These are phyloP conservation scores for Echinometra lucunter DNA, from an alignment of 53 echinoderm and acorn worm species.

Conservation along the genomic window DNA sequence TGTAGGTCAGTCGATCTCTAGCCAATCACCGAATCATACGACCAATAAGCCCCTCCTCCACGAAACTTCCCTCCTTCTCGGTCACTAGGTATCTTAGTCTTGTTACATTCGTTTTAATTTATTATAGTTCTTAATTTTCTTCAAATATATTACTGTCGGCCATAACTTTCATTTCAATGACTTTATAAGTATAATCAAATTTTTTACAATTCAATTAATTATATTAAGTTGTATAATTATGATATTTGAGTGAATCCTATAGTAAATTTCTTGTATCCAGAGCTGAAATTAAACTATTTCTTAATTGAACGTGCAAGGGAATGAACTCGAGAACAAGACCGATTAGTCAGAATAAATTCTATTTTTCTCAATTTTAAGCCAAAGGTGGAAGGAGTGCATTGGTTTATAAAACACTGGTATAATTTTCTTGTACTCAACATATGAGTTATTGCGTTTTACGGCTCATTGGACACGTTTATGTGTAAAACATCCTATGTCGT, in stretches of 20 bases:
- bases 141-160: neutral
- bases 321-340: neutral
- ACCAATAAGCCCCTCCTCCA: conserved; percentile 50
- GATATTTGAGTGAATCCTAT: neutral
- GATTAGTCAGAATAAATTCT: neutral
- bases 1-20: neutral
- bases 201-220: neutral
- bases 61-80: conserved; percentile 26
- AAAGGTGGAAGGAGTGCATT: neutral
- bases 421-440: neutral
- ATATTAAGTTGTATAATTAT: neutral
- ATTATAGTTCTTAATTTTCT: neutral
- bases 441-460: neutral
- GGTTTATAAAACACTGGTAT: neutral
- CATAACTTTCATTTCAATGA: neutral
- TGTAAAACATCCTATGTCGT: conserved; percentile 52
- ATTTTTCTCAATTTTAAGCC: neutral
- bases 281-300: neutral
- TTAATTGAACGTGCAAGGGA: neutral
- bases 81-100: conserved; percentile 27
- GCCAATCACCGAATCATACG: conserved; percentile 32
- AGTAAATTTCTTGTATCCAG: neutral
- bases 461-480: neutral
- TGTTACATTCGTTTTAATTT: conserved; percentile 7
- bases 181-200: neutral